Evolutionary conservation across 2,113 vertebrate species (phyloP), one percentile per base, ranked within the genome.

Genomic region (Saguinus midas): DNA sequence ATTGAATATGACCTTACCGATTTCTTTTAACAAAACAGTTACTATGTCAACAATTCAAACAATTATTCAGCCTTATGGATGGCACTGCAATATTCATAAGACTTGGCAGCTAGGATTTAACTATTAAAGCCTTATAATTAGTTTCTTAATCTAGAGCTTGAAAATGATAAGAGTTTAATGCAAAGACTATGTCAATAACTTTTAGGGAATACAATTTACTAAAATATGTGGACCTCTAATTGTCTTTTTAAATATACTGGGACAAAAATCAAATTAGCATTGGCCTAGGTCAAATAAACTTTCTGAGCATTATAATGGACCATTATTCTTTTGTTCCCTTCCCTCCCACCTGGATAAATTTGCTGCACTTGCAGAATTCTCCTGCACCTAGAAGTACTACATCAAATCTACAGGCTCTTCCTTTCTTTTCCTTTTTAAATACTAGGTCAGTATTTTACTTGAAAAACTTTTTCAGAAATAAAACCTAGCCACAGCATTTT

Each of bases 51-150:
- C 95, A 98, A 11, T 96, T 97, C 97, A 97, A 92, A 97, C 70
- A 75, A 66, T 95, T 98, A 97, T 96, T 96, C 97, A 95, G 87
- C 96, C 96, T 92, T n/a, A 79, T n/a, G 98, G 96, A 97, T 21
- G 96, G 93, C 79, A 93, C 90, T 97, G 85, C 68, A 97, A 96
- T 98, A 98, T 98, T 98, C 98, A 66, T 87, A 98, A 97, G 96
- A 95, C 90, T 98, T 97, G 73, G 94, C 97, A 98, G 96, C 97
- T 82, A 72, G 43, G 95, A 97, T 97, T 98, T 98, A 97, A 98
- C 98, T 97, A 97, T 97, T 98, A 98, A 97, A 96, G 96, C 90
- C 97, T 98, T 96, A 89, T 98, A 98, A 99, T 98, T 98, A 98
- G 93, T 94, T 98, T 92, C 95, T 96, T 98, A 98, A 98, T 98